Evolutionary conservation across 2,113 vertebrate genomes (phyloP).

Genomic region (Sturnus vulgaris): DNA sequence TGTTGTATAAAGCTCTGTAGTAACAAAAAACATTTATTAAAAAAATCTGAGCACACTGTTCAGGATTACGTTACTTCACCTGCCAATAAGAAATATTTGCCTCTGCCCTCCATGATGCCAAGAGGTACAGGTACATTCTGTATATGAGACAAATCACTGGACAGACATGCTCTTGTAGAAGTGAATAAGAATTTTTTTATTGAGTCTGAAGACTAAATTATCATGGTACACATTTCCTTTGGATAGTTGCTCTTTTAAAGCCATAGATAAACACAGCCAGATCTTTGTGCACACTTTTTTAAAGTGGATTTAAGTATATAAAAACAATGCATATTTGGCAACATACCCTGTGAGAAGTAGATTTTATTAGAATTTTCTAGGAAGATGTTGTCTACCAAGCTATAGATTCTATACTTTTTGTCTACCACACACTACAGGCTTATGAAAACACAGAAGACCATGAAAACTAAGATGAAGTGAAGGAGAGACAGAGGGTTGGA

Average conservation of each 20-base stretch:
- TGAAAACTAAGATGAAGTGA: neutral
- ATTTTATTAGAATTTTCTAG: neutral
- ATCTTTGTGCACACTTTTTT: constrained; percentile 3
- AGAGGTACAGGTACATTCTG: neutral
- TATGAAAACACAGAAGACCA: neutral
- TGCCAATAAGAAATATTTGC: constrained; percentile 23
- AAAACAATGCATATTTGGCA: neutral
- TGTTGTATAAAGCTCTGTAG: constrained; percentile 72
- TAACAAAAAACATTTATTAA: constrained; percentile 73
- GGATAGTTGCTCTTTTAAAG: constrained; percentile 15
- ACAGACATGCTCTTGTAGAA: neutral
- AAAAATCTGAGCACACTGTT: constrained; percentile 66
- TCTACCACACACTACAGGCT: neutral
- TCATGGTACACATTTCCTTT: neutral
- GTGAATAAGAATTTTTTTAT: neutral
- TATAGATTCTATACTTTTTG: neutral
- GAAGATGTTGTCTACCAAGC: neutral
- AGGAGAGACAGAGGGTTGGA: neutral
- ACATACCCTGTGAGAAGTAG: neutral
- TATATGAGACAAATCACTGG: neutral
- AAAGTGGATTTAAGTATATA: neutral
- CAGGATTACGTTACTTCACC: constrained; percentile 64
- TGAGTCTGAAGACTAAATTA: constrained; percentile 31
- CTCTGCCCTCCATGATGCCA: neutral
- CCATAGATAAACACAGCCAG: neutral